Percentiles rank a stretch among this genome's conserved stretches.
Evolutionary conservation across 2,888 invertebrate genomes (phyloP).

Genomic region (Zygaena filipendulae): DNA sequence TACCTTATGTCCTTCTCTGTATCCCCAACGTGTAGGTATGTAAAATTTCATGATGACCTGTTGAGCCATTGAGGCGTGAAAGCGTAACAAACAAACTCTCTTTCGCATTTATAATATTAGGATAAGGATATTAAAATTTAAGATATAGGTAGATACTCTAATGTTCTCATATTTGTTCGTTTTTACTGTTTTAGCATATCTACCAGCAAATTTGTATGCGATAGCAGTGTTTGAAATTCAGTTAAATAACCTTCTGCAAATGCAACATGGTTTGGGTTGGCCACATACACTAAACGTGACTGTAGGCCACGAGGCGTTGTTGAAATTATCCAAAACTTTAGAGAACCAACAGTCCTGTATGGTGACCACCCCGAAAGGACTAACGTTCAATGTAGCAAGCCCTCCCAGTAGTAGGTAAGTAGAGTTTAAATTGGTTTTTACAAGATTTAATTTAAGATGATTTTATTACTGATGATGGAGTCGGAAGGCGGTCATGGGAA

Average conservation of each 20-base stretch:
- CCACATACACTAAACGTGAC: conserved; percentile 33
- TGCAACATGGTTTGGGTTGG: conserved; percentile 49
- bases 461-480: no score
- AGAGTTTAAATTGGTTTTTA: background rate
- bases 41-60: no score
- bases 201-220: conserved; percentile 17
- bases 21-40: no score
- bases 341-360: conserved; percentile 30
- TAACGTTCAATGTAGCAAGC: conserved; percentile 26
- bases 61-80: no score
- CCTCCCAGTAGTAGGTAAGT: conserved; percentile 36
- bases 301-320: conserved; percentile 39
- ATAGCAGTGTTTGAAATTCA: conserved; percentile 22
- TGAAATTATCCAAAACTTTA: conserved; percentile 29
- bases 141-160: no score
- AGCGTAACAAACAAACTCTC: no score
- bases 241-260: conserved; percentile 30
- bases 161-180: no score
- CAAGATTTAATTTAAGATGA: no score
- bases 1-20: no score
- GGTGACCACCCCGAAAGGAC: conserved; percentile 35
- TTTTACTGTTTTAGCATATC: conserved; percentile 14
- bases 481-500: no score
- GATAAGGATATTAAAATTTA: no score
- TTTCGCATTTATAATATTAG: no score